These are phyloP conservation scores for Bufo bufo DNA, from an alignment of 2,113 vertebrate genomes.

Conservation along the genomic window DNA sequence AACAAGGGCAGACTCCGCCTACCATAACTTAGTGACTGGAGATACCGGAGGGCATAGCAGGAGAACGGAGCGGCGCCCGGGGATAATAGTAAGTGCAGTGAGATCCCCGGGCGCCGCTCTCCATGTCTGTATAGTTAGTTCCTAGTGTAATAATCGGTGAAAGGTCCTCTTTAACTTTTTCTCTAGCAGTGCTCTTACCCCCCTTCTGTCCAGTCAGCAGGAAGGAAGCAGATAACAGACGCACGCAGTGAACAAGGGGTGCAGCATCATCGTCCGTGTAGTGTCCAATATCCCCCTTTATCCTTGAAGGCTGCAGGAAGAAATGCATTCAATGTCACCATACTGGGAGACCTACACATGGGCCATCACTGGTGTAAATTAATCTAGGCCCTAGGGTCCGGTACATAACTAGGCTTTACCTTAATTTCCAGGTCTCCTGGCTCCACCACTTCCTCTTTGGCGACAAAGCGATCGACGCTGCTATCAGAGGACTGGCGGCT, in stretches of 20 bases:
- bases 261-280: constrained; percentile 80
- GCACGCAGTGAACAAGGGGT: constrained; percentile 89
- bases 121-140: too few species aligned
- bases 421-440: constrained; percentile 82
- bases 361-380: not conserved
- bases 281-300: constrained; percentile 92
- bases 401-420: constrained; percentile 68
- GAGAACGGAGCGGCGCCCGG: too few species aligned
- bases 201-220: constrained; percentile 88
- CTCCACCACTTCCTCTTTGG: constrained; percentile 85
- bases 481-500: constrained; percentile 89
- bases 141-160: too few species aligned
- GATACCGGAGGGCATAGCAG: too few species aligned
- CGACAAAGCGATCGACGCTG: constrained; percentile 82
- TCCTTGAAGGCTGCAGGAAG: constrained; percentile 80
- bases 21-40: too few species aligned
- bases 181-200: constrained; percentile 70
- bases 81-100: too few species aligned
- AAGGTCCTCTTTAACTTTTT: too few species aligned
- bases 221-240: constrained; percentile 92
- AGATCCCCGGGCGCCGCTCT: too few species aligned
- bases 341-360: not conserved
- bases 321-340: not conserved
- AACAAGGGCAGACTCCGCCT: too few species aligned
- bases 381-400: too few species aligned